Percentiles rank a stretch among this genome's conserved stretches.
phyloP scores from a whole-genome alignment of 2,797 vertebrate genomes.

The Podarcis siculus region DNA sequence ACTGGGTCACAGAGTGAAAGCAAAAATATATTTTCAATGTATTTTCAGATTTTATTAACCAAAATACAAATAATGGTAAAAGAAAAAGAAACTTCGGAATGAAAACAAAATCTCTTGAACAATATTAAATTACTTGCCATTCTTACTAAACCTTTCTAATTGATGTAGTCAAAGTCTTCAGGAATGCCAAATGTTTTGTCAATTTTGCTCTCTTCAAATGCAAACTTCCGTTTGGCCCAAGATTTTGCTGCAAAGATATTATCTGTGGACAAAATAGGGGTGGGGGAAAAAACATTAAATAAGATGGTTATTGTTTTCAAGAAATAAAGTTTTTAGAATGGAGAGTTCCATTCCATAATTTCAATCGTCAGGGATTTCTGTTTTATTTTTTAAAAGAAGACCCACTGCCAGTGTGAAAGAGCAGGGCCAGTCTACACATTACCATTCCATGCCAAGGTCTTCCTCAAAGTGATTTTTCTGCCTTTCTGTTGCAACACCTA shows the following conservation, averaged over 20 bases:
- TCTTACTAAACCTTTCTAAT: constrained; percentile 71
- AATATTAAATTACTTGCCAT: constrained; percentile 53
- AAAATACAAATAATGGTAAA: constrained; percentile 18
- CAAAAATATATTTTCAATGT: constrained; percentile 23
- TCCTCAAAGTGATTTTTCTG: neutral
- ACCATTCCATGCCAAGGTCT: neutral
- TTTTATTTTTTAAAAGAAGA: neutral
- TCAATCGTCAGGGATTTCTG: neutral
- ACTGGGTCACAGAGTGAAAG: constrained; percentile 14
- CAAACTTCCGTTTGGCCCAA: constrained; percentile 98
- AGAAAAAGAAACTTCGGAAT: constrained; percentile 22
- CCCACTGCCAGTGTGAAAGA: neutral
- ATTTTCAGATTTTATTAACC: constrained; percentile 72
- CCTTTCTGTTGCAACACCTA: neutral
- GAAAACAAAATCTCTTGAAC: constrained; percentile 23
- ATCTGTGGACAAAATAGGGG: constrained; percentile 80
- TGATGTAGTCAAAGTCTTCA: constrained; percentile 97
- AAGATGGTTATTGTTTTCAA: neutral
- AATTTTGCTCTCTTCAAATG: constrained; percentile 90
- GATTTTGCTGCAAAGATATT: constrained; percentile 96
- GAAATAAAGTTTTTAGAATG: neutral
- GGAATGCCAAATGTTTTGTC: constrained; percentile 97
- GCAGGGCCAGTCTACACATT: neutral
- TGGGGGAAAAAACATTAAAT: constrained; percentile 45
- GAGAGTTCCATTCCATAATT: neutral